Conservation (phyloP, 2,113 vertebrate species). For the Plestiodon gilberti region DNA sequence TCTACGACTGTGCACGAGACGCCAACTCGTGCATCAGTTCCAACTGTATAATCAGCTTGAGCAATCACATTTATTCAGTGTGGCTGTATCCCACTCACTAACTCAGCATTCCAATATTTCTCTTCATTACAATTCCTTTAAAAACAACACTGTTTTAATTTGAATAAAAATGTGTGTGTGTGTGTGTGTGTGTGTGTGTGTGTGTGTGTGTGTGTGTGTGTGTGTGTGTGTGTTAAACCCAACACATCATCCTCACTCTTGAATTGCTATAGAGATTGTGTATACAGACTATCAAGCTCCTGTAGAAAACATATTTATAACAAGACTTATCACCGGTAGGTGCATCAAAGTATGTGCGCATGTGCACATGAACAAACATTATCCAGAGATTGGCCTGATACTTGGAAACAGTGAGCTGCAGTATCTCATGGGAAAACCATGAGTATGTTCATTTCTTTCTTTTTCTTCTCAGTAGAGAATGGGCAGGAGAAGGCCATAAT, state of each 20-base stretch:
- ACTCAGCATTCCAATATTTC: slow-evolving; percentile 12
- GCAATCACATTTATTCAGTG: slow-evolving; percentile 46
- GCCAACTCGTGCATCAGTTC: slow-evolving; percentile 41
- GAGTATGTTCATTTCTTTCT: slow-evolving; percentile 12
- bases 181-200: no score
- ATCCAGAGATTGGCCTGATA: neutral
- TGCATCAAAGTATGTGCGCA: neutral
- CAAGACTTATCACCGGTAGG: neutral
- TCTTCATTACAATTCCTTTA: slow-evolving; percentile 1
- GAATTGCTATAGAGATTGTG: neutral
- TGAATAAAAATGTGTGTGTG: neutral
- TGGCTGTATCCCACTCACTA: slow-evolving; percentile 34
- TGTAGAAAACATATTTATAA: slow-evolving; percentile 2
- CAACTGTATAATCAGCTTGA: slow-evolving; percentile 35
- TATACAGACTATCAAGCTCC: slow-evolving; percentile 6
- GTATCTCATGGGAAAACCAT: slow-evolving; percentile 30
- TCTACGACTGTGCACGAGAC: neutral
- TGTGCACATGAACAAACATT: neutral
- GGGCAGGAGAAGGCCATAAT: slow-evolving; percentile 30
- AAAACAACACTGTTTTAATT: neutral
- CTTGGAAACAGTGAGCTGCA: slow-evolving; percentile 4
- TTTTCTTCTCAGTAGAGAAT: slow-evolving; percentile 28
- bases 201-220: no score
- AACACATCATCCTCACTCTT: slow-evolving; percentile 27
- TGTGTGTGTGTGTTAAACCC: no score